Evolutionary conservation across 2,888 invertebrate genomes (phyloP), one percentile per base, ranked within the genome.

Genomic region (Selenia dentaria): DNA sequence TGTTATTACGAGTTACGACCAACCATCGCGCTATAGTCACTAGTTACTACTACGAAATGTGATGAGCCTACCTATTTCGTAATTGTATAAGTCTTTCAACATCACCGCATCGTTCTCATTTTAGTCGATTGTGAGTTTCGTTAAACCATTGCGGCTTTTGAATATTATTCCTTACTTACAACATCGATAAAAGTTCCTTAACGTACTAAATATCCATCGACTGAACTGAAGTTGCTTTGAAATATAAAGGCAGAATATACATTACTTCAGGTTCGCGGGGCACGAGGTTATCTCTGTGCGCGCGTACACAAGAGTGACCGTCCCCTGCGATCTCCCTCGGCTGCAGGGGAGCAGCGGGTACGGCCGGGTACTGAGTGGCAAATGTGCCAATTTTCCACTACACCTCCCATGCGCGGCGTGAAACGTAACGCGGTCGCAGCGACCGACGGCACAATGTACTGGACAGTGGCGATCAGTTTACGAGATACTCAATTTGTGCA

Each of bases 321-420:
- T 8, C 43, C 46, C 29, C 24, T 16, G 11, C 24, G 3, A 9
- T 6, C 22, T 22, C 22, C 16, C 33, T 28, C 14, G 20, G 33
- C 24, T 6, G 11, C 6, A 20, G 11, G 16, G 16, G n/a, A n/a
- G 16, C 16, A 16, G 16, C 3, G 16, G 22, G 20, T 2, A 20
- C 2, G 2, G 20, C 1, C 3, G 20, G 20, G 22, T 22, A 22
- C 22, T 22, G 22, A 12, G 11, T 22, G 28, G 22, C 24, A 22
- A 42, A 18, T 42, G 36, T 32, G 31, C 3, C 36, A 43, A 43
- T 43, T 43, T 36, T 43, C 43, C 43, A 32, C 36, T 37, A 31
- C 43, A 43, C 18, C 35, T 43, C 25, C 18, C 36, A 34, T 13
- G 3, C 28, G 9, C 33, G 28, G 28, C 20, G 33, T 8, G 12